Base-by-base conservation (phyloP, 2,113 vertebrate genomes). In the Pagrus major region DNA sequence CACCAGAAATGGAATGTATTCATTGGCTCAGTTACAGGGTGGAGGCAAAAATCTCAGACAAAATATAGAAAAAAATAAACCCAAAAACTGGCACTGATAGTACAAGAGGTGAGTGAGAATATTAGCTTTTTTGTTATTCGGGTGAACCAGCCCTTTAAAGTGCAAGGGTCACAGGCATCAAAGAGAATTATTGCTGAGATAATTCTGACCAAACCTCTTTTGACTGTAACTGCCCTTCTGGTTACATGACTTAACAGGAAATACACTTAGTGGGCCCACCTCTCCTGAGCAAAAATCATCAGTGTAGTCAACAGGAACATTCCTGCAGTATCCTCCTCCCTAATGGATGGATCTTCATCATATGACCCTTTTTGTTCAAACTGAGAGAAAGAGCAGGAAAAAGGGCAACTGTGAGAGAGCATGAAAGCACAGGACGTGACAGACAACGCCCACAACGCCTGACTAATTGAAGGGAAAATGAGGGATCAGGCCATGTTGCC, bases 351-450 rank as follows among this genome's bases (percentile, higher is more conserved):
- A 46, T 58, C 56, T 59, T 71, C 11, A 46, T 81, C 10, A 14
- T 52, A 64, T 87, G 71, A 81, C 76, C 69, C 12, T 20, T 27
- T 85, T 49, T 73, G 60, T 83, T 80, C 61, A 58, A 16, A 68
- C 31, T 56, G 31, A 71, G 23, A 61, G 35, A 59, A 46, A 5
- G 9, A 35, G 4, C 54, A 64, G 64, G 49, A 67, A 80, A 66
- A 55, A 65, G 54, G 51, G 18, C 18, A 29, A 75, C 25, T 69
- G 52, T 46, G 16, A 60, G 23, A 56, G 59, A 39, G 31, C 59
- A 44, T 83, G 56, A 80, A 77, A 83, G 69, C 20, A 29, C 55
- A 61, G 52, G 65, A 86, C 58, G 71, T 78, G 61, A 81, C 73
- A 37, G 12, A 33, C 44, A 51, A 37, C 18, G 31, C 59, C 12